Conservation (phyloP, 2,888 invertebrate genomes). For the Rhodophaea formosa region DNA sequence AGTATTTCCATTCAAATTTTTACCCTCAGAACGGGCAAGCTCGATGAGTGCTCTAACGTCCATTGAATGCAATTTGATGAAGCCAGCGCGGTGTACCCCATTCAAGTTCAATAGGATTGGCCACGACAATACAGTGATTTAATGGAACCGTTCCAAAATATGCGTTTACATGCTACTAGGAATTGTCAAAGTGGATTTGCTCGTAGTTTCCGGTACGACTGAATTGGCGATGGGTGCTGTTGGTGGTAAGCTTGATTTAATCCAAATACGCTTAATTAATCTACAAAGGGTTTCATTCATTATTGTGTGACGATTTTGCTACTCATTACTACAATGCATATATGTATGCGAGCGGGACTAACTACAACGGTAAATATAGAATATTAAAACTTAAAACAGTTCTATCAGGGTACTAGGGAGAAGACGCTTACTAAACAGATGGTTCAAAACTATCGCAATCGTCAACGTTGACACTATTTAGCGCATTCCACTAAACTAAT, state of each 20-base stretch:
- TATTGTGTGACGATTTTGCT: too few relatives aligned
- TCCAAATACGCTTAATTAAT: too few relatives aligned
- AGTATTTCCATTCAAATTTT: conserved; percentile 77
- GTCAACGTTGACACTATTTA: conserved; percentile 51
- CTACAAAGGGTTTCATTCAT: too few relatives aligned
- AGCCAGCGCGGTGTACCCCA: conserved; percentile 64
- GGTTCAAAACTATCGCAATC: background rate
- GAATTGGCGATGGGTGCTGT: background rate
- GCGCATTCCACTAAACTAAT: conserved; percentile 71
- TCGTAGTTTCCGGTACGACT: conserved; percentile 17
- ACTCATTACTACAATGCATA: too few relatives aligned
- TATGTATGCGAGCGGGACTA: too few relatives aligned
- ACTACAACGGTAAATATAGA: too few relatives aligned
- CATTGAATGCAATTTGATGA: conserved; percentile 79
- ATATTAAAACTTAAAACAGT: too few relatives aligned
- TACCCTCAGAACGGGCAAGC: conserved; percentile 66
- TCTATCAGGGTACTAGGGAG: too few relatives aligned
- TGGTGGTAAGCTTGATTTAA: background rate
- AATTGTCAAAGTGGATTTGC: conserved; percentile 36
- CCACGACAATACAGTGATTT: conserved; percentile 71
- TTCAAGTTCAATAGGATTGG: conserved; percentile 69
- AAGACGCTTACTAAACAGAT: too few relatives aligned
- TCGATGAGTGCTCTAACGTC: conserved; percentile 74
- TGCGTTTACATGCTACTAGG: conserved; percentile 37
- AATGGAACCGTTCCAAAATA: conserved; percentile 66